phyloP scores from a whole-genome alignment of 2,888 invertebrate species.

The Drosophila pseudotakahashii region DNA sequence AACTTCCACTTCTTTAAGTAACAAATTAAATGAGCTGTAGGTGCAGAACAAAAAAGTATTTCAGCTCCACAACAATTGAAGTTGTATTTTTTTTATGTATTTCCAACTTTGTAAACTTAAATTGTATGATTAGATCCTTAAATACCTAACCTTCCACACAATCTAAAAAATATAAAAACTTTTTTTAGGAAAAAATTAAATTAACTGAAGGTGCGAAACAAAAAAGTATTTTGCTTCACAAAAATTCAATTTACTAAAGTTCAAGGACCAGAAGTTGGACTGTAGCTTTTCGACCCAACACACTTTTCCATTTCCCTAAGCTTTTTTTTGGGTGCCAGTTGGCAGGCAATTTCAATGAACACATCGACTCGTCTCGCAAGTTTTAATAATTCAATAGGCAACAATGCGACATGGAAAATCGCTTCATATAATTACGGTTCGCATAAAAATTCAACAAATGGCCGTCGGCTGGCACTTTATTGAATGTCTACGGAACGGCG shows the following conservation, averaged over 20 bases:
- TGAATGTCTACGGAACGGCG: conserved; percentile 19
- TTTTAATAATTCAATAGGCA: conserved; percentile 54
- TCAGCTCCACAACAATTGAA: too few relatives aligned
- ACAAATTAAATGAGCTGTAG: too few relatives aligned
- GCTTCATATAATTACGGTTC: conserved; percentile 55
- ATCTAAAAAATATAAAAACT: too few relatives aligned
- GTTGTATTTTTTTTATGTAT: too few relatives aligned
- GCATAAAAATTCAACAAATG: conserved; percentile 49
- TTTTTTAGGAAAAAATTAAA: not conserved
- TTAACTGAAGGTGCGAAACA: not conserved
- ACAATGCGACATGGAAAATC: conserved; percentile 52
- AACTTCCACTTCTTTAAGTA: too few relatives aligned
- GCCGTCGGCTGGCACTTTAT: conserved; percentile 20
- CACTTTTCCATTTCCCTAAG: conserved; percentile 18
- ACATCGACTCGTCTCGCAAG: conserved; percentile 40
- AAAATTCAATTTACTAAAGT: conserved; percentile 12
- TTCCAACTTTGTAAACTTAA: too few relatives aligned
- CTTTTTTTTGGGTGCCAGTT: conserved; percentile 35
- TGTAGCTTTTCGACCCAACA: conserved; percentile 5
- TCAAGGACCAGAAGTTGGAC: conserved; percentile 21
- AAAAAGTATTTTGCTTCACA: not conserved
- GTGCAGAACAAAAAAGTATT: too few relatives aligned
- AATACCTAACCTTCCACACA: too few relatives aligned
- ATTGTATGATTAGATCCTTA: too few relatives aligned
- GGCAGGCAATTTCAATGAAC: conserved; percentile 47